phyloP scores from a whole-genome alignment of 2,113 vertebrate genomes.

The Lates calcarifer region DNA sequence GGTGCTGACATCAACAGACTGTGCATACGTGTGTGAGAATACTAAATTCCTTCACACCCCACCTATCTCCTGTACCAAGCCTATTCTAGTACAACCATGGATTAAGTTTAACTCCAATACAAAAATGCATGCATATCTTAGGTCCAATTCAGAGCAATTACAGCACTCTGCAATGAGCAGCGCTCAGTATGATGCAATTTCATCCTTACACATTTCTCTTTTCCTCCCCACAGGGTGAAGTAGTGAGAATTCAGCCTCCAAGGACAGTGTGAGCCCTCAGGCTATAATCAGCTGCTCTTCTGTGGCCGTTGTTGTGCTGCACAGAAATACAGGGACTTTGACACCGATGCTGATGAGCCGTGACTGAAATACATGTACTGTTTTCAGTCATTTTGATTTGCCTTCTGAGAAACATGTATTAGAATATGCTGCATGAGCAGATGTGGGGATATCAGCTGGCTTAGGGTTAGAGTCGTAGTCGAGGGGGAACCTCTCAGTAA shows the following conservation, averaged over 20 bases:
- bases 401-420: background rate
- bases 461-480: background rate
- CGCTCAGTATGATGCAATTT: background rate
- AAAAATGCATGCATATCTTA: background rate
- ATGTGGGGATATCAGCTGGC: background rate
- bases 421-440: background rate
- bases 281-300: constrained; percentile 13
- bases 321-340: background rate
- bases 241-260: background rate
- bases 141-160: background rate
- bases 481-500: background rate
- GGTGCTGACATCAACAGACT: background rate
- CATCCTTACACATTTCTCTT: background rate
- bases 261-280: constrained; percentile 15
- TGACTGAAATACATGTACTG: background rate
- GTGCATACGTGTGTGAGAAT: background rate
- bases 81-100: background rate
- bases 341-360: background rate
- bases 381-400: background rate
- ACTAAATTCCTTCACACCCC: background rate
- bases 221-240: background rate
- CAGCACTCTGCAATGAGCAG: background rate
- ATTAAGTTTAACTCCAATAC: no score
- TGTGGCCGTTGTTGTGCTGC: background rate
- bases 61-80: background rate